A percentile compares a stretch with the other conserved stretches of the same genome.
phyloP scores from a whole-genome alignment of 2,888 invertebrate genomes.

The Lissocephala sabroskyi region DNA sequence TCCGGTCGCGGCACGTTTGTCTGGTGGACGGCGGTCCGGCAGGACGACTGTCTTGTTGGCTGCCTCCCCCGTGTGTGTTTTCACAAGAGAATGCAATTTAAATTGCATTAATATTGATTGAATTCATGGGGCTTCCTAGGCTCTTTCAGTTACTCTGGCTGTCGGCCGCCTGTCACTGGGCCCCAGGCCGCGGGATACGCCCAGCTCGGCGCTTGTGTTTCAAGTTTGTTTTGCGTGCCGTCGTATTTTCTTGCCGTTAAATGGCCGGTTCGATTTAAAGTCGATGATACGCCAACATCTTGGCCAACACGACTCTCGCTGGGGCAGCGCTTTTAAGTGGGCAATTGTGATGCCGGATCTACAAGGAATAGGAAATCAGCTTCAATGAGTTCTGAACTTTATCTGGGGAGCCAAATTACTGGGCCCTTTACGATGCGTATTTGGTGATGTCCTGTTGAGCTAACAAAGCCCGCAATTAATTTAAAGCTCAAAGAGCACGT shows the following conservation, averaged over 20 bases:
- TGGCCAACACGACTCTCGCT: too few species aligned
- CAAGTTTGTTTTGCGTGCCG: slow-evolving; percentile 4
- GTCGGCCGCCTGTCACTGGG: too few species aligned
- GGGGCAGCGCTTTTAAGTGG: too few species aligned
- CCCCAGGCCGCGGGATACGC: too few species aligned
- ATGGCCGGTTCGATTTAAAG: slow-evolving; percentile 35
- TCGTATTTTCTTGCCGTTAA: slow-evolving; percentile 32
- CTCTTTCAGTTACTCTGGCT: slow-evolving; percentile 13
- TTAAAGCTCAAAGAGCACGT: slow-evolving; percentile 18
- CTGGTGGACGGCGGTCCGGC: slow-evolving; percentile 1
- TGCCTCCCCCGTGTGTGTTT: slow-evolving; percentile 31
- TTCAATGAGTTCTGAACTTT: too few species aligned
- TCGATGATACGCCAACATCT: slow-evolving; percentile 30
- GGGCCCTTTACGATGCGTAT: too few species aligned
- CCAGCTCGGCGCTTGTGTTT: too few species aligned
- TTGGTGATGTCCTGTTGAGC: not conserved
- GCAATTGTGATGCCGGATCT: too few species aligned
- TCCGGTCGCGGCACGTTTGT: slow-evolving; percentile 31
- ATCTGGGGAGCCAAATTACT: too few species aligned
- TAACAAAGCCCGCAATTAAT: slow-evolving; percentile 53
- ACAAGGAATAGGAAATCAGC: too few species aligned
- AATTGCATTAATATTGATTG: slow-evolving; percentile 69
- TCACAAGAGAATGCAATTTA: slow-evolving; percentile 65
- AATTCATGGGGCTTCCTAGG: slow-evolving; percentile 46
- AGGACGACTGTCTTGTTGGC: too few species aligned